Conservation (phyloP, 1,140 invertebrate species). For the Ostrea denselamellosa region DNA sequence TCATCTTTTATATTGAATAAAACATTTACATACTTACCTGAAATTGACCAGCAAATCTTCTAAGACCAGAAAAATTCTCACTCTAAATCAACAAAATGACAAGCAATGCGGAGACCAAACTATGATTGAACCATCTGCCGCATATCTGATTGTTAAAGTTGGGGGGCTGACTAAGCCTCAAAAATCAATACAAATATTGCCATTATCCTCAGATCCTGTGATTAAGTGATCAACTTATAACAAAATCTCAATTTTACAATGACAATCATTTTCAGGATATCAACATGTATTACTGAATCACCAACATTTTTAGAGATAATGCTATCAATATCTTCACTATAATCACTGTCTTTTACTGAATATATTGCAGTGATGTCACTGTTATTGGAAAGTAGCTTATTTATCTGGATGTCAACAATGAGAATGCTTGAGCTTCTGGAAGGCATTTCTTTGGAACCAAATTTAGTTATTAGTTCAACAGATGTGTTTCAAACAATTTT, state of each 20-base stretch:
- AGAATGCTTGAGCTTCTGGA: too few relatives aligned
- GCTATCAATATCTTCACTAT: background rate
- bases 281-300: background rate
- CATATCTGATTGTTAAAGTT: background rate
- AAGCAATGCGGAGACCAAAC: background rate
- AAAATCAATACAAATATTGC: conserved; percentile 39
- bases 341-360: background rate
- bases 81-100: background rate
- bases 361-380: background rate
- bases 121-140: conserved; percentile 5
- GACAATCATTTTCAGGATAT: conserved; percentile 1
- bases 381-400: too few relatives aligned
- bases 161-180: conserved; percentile 24
- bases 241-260: background rate
- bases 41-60: background rate
- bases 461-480: too few relatives aligned
- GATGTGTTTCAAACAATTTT: too few relatives aligned
- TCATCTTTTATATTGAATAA: background rate
- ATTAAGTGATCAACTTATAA: conserved; percentile 24
- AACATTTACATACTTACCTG: background rate
- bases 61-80: background rate
- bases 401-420: too few relatives aligned
- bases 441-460: too few relatives aligned
- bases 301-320: background rate
- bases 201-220: conserved; percentile 42